Base-by-base conservation (phyloP, 2,888 invertebrate genomes). In the Muschampia plurimacula region DNA sequence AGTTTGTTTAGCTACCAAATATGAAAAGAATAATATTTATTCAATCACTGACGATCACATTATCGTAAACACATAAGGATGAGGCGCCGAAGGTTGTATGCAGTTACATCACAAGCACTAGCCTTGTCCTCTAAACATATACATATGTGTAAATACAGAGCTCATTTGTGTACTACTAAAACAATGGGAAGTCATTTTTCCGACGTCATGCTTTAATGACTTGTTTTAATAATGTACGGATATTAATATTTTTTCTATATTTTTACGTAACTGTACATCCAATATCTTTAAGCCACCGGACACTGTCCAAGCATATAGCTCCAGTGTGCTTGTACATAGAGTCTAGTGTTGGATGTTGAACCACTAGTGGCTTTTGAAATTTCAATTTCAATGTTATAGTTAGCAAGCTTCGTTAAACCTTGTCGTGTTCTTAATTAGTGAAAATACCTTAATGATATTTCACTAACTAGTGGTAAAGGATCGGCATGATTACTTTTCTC, bases 51-150 rank as follows among this genome's bases (percentile, higher is more conserved):
- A 44, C 22, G 44, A 46, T 22, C 44, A 15, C 5, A 46, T 64
- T 39, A 74, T 75, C 69, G 75, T 57, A 44, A 63, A 72, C 72
- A 73, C 68, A 41, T 41, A 46, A 64, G 70, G 74, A 76, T 74
- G 79, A 77, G 82, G 81, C 82, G 78, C 65, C 74, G 79, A 85
- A 87, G 86, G 86, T 82, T 60, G 60, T 44, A 12, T n/a, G 13
- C 75, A 77, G 75, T 69, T 63, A 69, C 52, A 63, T 69, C 62
- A 69, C 63, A 32, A 52, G n/a, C 62, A 63, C 63, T 46, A 52
- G 10, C 69, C 69, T 69, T 63, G 63, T 69, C 69, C 55, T 39
- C 69, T 69, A 63, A 69, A 69, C 15, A 69, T 39, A 52, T 68
- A 44, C 60, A 36, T 49, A 52, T 49, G 9, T 13, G 46, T 59